Evolutionary conservation across 2,797 vertebrate genomes (phyloP), one percentile per base, ranked within the genome.

Genomic region (Darevskia mixta): DNA sequence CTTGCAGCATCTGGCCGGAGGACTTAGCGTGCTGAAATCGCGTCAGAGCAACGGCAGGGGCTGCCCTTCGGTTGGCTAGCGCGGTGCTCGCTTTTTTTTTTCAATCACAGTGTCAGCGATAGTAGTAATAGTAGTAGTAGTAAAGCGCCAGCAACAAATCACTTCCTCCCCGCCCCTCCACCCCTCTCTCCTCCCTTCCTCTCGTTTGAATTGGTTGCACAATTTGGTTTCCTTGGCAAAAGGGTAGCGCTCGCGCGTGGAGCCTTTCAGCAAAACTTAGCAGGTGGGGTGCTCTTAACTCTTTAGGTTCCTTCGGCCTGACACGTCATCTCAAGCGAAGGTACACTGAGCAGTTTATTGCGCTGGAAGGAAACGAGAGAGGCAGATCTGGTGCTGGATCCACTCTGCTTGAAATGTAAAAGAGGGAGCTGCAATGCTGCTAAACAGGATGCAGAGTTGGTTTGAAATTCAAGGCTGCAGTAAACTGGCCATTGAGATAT

Each of bases 101-200:
- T 95, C 94, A 96, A 92, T 95, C 95, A 84, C 91, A 1, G 91
- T 90, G 35, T 15, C 67, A 43, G 45, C 17, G 76, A 6, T 80
- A 49, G 41, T 64, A 72, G 72, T 88, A 64, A 11, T 43, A 72
- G 67, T 79, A 71, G 25, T 29, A 86, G 64, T 77, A 55, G 58
- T 69, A 78, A 55, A 93, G 88, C 89, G 85, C 93, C 92, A 87
- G 86, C 95, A 91, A 86, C 94, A 92, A 94, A 94, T 89, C 92
- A 93, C 94, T 96, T 96, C 94, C 95, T 96, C 91, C 85, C 93
- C 94, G 79, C 93, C 94, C 90, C 91, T 41, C 55, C n/a, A 27
- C 82, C 89, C 85, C 88, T 81, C 4, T 76, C 20, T 45, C 0
- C 29, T 55, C 66, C 10, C 86, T 49, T 61, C 77, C 78, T 82